Evolutionary conservation across 1,140 invertebrate genomes (phyloP).

Genomic region (Drosophila navojoa): DNA sequence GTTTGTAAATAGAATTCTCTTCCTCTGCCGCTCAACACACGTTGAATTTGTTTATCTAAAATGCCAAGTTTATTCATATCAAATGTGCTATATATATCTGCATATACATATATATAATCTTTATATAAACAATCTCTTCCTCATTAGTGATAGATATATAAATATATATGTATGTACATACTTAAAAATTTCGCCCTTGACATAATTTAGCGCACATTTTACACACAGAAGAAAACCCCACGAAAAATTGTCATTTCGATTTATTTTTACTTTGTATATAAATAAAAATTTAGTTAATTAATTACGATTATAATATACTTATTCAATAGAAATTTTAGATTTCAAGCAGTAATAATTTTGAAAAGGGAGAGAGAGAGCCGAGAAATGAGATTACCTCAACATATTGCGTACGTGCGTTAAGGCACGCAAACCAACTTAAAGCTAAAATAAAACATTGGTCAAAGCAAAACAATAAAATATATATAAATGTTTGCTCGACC

Average conservation of each 20-base stretch:
- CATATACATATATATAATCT: constrained; percentile 6
- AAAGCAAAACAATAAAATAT: neutral
- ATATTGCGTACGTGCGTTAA: constrained; percentile 48
- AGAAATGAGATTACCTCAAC: neutral
- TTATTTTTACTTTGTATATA: too few relatives aligned
- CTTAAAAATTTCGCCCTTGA: constrained; percentile 48
- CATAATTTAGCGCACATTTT: constrained; percentile 44
- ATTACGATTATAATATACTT: too few relatives aligned
- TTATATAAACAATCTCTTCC: constrained; percentile 14
- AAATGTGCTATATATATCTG: neutral
- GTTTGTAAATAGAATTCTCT: neutral
- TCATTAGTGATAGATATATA: constrained; percentile 17
- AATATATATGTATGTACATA: constrained; percentile 6
- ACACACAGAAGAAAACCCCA: neutral
- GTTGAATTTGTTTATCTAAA: neutral
- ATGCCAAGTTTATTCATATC: neutral
- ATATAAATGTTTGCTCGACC: neutral
- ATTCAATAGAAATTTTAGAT: neutral
- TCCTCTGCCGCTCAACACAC: neutral
- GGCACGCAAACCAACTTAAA: constrained; percentile 32
- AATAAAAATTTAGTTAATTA: too few relatives aligned
- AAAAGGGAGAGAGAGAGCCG: neutral
- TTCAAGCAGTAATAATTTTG: neutral
- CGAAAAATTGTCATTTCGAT: too few relatives aligned
- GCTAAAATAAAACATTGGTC: too few relatives aligned